phyloP scores from a whole-genome alignment of 1,140 invertebrate genomes.

The Mesaphorura yosii region DNA sequence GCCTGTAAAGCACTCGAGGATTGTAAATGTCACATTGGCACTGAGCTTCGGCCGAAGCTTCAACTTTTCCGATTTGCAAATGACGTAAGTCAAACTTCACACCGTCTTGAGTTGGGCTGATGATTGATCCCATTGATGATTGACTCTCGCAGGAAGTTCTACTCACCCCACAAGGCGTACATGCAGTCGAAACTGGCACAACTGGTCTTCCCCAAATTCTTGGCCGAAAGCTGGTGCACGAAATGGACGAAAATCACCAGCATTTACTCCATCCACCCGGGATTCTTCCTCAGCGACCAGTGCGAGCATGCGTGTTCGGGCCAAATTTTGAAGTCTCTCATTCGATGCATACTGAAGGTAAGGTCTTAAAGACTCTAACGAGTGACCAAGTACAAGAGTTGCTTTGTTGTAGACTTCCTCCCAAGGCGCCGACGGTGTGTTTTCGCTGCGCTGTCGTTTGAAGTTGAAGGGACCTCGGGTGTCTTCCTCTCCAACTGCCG shows the following conservation, averaged over 20 bases:
- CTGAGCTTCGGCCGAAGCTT: constrained; percentile 55
- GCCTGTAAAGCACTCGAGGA: constrained; percentile 44
- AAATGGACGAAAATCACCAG: constrained; percentile 47
- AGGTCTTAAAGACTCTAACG: too few relatives aligned
- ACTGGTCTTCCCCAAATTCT: constrained; percentile 58
- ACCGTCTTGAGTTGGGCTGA: too few relatives aligned
- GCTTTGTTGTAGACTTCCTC: too few relatives aligned
- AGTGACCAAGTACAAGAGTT: too few relatives aligned
- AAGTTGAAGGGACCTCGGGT: too few relatives aligned
- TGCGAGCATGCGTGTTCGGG: constrained; percentile 34
- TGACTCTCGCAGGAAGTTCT: constrained; percentile 20
- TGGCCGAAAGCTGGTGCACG: constrained; percentile 51
- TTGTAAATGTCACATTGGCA: constrained; percentile 78
- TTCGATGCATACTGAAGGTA: constrained; percentile 10
- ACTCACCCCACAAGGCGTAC: constrained; percentile 46
- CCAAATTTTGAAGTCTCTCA: constrained; percentile 5
- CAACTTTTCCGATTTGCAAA: constrained; percentile 32
- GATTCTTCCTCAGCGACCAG: constrained; percentile 70
- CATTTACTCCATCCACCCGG: constrained; percentile 70
- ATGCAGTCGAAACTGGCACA: constrained; percentile 79
- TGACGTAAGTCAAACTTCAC: constrained; percentile 1
- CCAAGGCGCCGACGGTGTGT: too few relatives aligned
- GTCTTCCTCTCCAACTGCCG: too few relatives aligned
- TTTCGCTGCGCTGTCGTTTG: too few relatives aligned
- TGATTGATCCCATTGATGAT: too few relatives aligned